Base-by-base conservation (phyloP, 2,113 vertebrate genomes). In the Centropus bengalensis region DNA sequence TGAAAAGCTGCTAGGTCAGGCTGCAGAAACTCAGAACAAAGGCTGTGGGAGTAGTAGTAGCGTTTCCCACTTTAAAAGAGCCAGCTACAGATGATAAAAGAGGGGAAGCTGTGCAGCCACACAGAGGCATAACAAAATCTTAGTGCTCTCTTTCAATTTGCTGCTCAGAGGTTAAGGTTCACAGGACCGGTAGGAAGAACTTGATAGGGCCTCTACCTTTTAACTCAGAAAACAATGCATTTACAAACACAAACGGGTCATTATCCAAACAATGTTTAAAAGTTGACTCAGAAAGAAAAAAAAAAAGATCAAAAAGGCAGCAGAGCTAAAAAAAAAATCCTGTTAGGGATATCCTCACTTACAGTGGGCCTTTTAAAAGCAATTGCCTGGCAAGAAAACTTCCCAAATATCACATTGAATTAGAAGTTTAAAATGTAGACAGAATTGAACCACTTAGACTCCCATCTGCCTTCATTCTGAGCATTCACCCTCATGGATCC, bases 221-320 rank as follows among this genome's bases (percentile, higher is more conserved):
- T 81, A 96, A 86, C 74, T 82, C 32, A 67, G 69, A 84, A 96
- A 93, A 86, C 92, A 95, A 96, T 82, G 49, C 83, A 89, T 86
- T 92, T 88, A 69, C 74, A 91, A 96, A 94, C 27, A 89, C 80
- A 89, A 82, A 82, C 23, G 73, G 92, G 74, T 73, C 79, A 49
- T 76, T 89, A 82, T 54, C 63, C 51, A 95, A 96, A 95, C 69
- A 96, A 67, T 17, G 40, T 80, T 88, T 80, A 40, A 91, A 88
- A 60, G 54, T 52, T 14, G n/a, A 21, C 27, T 60, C 27, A 24
- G 22, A 15, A 32, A 4, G 42, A 45, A 45, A 45, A 42, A 74
- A 75, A 78, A 86, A 52, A 51, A 51, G 17, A 96, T 67, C 58
- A 85, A 95, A 93, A 71, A 87, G 33, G 30, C n/a, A 68, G 69